These are phyloP conservation scores for Drosophila niveifrons DNA, from an alignment of 2,888 invertebrate genomes.

Conservation along the genomic window DNA sequence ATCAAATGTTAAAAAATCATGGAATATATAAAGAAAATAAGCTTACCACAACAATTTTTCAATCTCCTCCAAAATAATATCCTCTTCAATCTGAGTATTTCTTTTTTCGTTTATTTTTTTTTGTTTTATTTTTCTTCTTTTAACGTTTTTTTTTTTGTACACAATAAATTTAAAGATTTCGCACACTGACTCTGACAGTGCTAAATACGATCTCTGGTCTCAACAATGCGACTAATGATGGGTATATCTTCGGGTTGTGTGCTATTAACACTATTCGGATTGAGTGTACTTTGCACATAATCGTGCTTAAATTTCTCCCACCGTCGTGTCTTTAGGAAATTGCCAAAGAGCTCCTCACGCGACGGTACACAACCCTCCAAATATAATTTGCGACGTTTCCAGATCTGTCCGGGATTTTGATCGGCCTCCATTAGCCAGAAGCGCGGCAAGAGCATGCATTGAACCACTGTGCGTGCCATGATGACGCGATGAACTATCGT, in stretches of 20 bases:
- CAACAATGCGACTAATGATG: conserved; percentile 83
- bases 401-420: conserved; percentile 84
- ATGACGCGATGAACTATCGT: conserved; percentile 89
- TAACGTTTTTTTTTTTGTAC: conserved; percentile 4
- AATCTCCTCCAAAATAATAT: no score
- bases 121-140: neutral
- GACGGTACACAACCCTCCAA: conserved; percentile 83
- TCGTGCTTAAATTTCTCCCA: conserved; percentile 82
- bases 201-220: conserved; percentile 59
- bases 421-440: conserved; percentile 89
- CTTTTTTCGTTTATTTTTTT: neutral
- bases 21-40: no score
- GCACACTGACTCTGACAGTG: neutral
- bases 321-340: conserved; percentile 80
- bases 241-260: conserved; percentile 83
- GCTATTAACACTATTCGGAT: conserved; percentile 60
- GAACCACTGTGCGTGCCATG: conserved; percentile 88
- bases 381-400: conserved; percentile 82
- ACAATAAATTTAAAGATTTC: conserved; percentile 12
- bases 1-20: no score
- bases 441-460: conserved; percentile 89
- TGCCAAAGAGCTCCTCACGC: conserved; percentile 76
- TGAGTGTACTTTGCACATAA: conserved; percentile 67
- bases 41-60: no score
- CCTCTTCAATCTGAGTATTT: no score